Base-by-base conservation (phyloP, 2,888 invertebrate genomes). In the Idaea dimidiata region DNA sequence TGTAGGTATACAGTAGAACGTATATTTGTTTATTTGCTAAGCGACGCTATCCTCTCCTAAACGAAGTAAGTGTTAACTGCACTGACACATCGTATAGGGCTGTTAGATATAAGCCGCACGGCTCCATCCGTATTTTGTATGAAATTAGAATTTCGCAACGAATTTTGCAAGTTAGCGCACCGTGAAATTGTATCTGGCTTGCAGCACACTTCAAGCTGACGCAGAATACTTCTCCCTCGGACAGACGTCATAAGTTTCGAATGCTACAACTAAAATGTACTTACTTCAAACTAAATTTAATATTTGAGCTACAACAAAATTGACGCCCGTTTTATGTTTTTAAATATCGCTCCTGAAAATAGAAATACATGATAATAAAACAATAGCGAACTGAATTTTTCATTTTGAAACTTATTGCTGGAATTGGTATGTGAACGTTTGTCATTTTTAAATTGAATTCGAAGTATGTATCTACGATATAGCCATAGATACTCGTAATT, bases 141-240 rank as follows among this genome's bases (percentile, higher is more conserved):
- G 83, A 88, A 89, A 88, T 88, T 88, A 84, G 84, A 88, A 88
- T 84, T 84, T 81, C 81, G 78, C 85, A 84, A 86, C 83, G 81
- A 85, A 86, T 88, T 89, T 84, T 81, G 86, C 87, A 87, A 89
- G 87, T 88, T 88, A 86, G 87, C 89, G 83, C 86, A 82, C 84
- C 91, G 89, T 91, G 91, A 91, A 91, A 91, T 91, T 91, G 89
- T 89, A 84, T 87, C 89, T 84, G 81, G 84, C 85, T 83, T 81
- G 84, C 86, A 81, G 79, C 78, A 81, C 75, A 78, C 85, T 83
- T 81, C 87, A 83, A 83, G 87, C 88, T 90, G 88, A 87, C 85
- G 84, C 83, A 76, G 83, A 78, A 85, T 85, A 83, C 86, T 83
- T 85, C 81, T 80, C n/a, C n/a, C 80, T 80, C 76, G 82, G 83